A percentile compares a stretch with the other conserved stretches of the same genome.
phyloP scores from a whole-genome alignment of 2,113 vertebrate species.

The Archocentrus centrarchus region DNA sequence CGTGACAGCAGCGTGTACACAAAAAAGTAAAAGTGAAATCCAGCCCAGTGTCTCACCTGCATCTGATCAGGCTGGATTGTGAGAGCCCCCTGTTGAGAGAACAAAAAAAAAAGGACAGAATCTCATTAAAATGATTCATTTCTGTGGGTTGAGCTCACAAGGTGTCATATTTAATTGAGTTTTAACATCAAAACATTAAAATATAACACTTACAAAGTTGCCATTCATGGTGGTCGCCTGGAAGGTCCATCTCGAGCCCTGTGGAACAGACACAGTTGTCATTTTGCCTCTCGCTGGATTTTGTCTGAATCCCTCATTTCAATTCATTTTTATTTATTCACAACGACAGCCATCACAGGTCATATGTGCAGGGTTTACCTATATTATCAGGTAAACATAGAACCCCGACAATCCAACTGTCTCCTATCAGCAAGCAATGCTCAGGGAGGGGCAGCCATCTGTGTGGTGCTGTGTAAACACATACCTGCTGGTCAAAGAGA shows the following conservation, averaged over 20 bases:
- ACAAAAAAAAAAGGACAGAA: not conserved
- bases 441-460: too few relatives aligned
- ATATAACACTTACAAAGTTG: slow-evolving; percentile 85
- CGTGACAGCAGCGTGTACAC: not conserved
- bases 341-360: not conserved
- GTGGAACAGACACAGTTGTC: slow-evolving; percentile 18
- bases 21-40: too few relatives aligned
- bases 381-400: not conserved
- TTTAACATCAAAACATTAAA: not conserved
- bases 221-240: slow-evolving; percentile 94
- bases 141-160: not conserved
- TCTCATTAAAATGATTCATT: not conserved
- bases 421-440: too few relatives aligned
- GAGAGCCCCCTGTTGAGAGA: slow-evolving; percentile 81
- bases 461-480: not conserved
- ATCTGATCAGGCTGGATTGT: slow-evolving; percentile 93
- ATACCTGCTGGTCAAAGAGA: slow-evolving; percentile 96
- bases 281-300: not conserved
- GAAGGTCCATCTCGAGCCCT: slow-evolving; percentile 98
- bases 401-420: too few relatives aligned
- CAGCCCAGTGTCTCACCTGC: slow-evolving; percentile 84
- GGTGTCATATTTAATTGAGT: not conserved
- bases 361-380: not conserved
- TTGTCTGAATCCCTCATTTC: not conserved
- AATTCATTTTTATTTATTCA: not conserved